Base-by-base conservation (phyloP, 2,797 vertebrate genomes). In the Zenarchopterus dispar region DNA sequence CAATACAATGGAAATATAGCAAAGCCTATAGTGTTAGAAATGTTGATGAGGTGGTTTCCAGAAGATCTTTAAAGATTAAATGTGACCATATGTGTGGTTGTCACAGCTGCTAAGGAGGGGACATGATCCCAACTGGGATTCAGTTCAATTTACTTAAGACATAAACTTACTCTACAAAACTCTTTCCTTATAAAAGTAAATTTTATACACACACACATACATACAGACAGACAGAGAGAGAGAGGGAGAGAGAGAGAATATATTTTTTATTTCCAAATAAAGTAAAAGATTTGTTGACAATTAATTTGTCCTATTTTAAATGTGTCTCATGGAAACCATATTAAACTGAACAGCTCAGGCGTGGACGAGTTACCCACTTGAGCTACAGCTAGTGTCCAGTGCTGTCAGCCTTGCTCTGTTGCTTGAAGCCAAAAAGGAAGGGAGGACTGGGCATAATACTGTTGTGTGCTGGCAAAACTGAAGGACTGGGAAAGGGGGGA, bases 391-490 rank as follows among this genome's bases (percentile, higher is more conserved):
- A 85, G 80, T 78, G 84, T 85, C 84, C 86, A 79, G 80, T 78
- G 86, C 82, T 85, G 85, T 88, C 85, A 85, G 86, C 79, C 84
- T 83, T 73, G 72, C 82, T 73, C 72, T 71, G 44, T 61, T 56
- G 64, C 53, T 33, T 45, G 66, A 63, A 78, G 82, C 76, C 80
- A 88, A 73, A 87, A 80, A 81, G 75, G 69, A 84, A 82, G 73
- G 67, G 78, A 85, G 81, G 74, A 86, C 78, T 84, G 86, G 85
- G 78, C 85, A 85, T 81, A 83, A 84, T 88, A 85, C 86, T 90
- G 84, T 78, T 84, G 85, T 85, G 86, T 84, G 81, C 63, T 92
- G 89, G 90, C 89, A 91, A 67, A 67, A 77, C 59, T 62, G 71
- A 76, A 77, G 74, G 76, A 77, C 84, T 90, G 88, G 85, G 85